phyloP scores from a whole-genome alignment of 2,888 invertebrate species.

The Anoncus sp. region DNA sequence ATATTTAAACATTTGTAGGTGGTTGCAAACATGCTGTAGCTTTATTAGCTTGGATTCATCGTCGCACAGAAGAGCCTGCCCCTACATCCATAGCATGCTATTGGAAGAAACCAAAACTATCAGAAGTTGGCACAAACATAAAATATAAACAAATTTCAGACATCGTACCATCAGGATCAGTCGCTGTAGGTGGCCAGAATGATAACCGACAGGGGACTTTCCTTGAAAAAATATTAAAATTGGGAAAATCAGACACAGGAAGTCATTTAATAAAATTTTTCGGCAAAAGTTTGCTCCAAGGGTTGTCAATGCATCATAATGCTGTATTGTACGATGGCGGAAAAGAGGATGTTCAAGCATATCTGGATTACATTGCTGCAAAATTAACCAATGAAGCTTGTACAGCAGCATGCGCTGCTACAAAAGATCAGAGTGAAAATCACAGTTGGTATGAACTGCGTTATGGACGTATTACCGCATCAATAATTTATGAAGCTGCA shows the following conservation, averaged over 20 bases:
- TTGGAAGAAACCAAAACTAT: conserved; percentile 49
- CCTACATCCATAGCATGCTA: conserved; percentile 47
- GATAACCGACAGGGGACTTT: conserved; percentile 1
- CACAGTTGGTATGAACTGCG: conserved; percentile 47
- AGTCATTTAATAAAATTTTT: conserved; percentile 1
- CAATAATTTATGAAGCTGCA: conserved; percentile 43
- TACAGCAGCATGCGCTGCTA: conserved; percentile 16
- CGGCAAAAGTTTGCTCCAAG: conserved; percentile 14
- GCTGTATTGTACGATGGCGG: conserved; percentile 28
- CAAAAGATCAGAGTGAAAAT: conserved; percentile 42
- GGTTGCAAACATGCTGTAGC: conserved; percentile 55
- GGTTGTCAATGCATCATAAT: conserved; percentile 39
- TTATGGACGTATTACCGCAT: conserved; percentile 51
- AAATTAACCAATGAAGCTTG: conserved; percentile 29
- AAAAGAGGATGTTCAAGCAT: conserved; percentile 8
- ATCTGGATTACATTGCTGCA: conserved; percentile 16
- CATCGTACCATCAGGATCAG: conserved; percentile 2
- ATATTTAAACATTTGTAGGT: conserved; percentile 24
- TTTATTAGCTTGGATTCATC: conserved; percentile 48
- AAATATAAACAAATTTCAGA: conserved; percentile 33
- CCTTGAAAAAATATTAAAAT: not conserved
- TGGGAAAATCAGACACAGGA: not conserved
- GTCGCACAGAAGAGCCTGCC: conserved; percentile 44
- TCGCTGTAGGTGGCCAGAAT: not conserved
- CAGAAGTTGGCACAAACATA: conserved; percentile 36